Percentiles rank a stretch among this genome's conserved stretches.
phyloP scores from a whole-genome alignment of 2,113 vertebrate genomes.

The Buteo buteo region DNA sequence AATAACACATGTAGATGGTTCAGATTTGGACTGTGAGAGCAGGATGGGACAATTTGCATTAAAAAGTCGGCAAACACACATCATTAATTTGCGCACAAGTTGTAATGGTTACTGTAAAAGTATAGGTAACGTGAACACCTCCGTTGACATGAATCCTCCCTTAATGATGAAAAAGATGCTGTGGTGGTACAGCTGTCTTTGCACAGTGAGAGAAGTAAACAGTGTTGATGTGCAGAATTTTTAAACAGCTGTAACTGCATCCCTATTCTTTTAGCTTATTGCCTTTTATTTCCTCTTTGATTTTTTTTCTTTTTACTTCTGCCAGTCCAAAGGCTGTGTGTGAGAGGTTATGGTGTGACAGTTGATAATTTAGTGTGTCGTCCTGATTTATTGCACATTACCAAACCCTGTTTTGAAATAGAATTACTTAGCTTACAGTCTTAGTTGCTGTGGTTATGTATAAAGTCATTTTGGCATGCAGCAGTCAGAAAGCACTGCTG shows the following conservation, averaged over 20 bases:
- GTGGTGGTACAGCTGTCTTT: not conserved
- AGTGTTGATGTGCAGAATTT: not conserved
- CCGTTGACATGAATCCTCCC: not conserved
- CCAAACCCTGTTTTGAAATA: not conserved
- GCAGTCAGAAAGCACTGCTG: not conserved
- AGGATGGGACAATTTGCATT: not conserved
- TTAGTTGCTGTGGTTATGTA: not conserved
- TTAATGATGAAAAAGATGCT: not conserved
- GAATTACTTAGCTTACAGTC: not conserved
- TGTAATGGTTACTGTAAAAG: not conserved
- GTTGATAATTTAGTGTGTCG: not conserved
- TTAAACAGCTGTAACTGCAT: not conserved
- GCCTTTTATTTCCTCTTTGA: not conserved
- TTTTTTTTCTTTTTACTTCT: not conserved
- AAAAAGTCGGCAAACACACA: fast-evolving
- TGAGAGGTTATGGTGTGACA: not conserved
- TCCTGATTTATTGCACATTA: not conserved
- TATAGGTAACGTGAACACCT: not conserved
- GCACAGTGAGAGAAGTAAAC: not conserved
- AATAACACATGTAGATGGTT: fast-evolving
- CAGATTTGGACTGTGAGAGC: not conserved
- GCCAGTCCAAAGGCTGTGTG: not conserved
- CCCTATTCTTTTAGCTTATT: not conserved
- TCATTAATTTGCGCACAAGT: fast-evolving
- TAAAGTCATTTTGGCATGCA: not conserved